Evolutionary conservation across 2,888 invertebrate genomes (phyloP).

Genomic region (Pammene aurita): DNA sequence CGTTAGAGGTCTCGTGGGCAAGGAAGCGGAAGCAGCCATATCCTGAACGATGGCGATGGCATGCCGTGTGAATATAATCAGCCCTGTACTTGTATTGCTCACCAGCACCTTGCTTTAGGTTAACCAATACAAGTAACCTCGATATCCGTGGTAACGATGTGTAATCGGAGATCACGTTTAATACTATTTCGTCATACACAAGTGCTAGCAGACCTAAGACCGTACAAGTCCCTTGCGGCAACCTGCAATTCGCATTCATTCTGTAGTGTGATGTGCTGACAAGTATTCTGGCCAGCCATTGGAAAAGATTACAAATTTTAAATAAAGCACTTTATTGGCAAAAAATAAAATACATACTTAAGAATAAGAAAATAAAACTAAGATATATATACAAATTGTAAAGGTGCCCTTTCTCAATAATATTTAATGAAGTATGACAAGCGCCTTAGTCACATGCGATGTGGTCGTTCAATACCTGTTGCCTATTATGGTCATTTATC

Average conservation of each 20-base stretch:
- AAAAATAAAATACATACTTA: too few species aligned
- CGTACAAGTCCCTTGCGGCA: constrained; percentile 43
- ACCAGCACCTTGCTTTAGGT: background rate
- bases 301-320: too few species aligned
- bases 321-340: too few species aligned
- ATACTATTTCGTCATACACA: background rate
- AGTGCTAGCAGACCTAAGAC: constrained; percentile 3
- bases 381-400: too few species aligned
- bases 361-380: too few species aligned
- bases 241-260: constrained; percentile 4
- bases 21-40: constrained; percentile 74
- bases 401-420: too few species aligned
- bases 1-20: constrained; percentile 64
- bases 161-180: background rate
- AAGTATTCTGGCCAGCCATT: too few species aligned
- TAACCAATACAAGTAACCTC: background rate
- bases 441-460: too few species aligned
- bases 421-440: too few species aligned
- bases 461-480: too few species aligned
- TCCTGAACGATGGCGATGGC: constrained; percentile 61
- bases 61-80: constrained; percentile 61
- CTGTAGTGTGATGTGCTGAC: too few species aligned
- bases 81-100: constrained; percentile 20
- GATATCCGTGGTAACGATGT: background rate
- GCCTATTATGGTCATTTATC: too few species aligned